A percentile compares a stretch with the other conserved stretches of the same genome.
Evolutionary conservation across 1,140 invertebrate genomes (phyloP).

Genomic region (Cheumatopsyche charites): DNA sequence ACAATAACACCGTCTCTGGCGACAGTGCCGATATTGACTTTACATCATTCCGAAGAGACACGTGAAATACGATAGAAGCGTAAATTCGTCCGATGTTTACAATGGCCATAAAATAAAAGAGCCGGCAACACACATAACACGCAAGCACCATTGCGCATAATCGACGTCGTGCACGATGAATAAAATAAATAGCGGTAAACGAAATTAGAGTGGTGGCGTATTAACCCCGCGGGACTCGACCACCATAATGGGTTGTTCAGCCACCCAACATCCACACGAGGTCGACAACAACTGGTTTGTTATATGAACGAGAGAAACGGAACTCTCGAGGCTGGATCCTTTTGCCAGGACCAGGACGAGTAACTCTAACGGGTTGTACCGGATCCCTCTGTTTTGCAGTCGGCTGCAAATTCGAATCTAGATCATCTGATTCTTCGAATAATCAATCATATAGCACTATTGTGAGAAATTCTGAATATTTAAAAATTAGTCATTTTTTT

Average conservation of each 20-base stretch:
- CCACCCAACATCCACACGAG: neutral
- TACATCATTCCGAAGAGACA: no score
- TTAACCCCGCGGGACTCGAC: conserved; percentile 13
- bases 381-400: conserved; percentile 12
- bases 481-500: no score
- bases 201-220: conserved; percentile 22
- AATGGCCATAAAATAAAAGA: no score
- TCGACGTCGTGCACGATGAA: neutral
- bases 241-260: conserved; percentile 7
- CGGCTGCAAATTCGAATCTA: neutral
- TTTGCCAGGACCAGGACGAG: conserved; percentile 26
- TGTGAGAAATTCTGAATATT: no score
- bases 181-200: conserved; percentile 27
- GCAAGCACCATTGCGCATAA: no score
- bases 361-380: conserved; percentile 27
- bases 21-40: no score
- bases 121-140: no score
- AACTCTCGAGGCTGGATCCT: conserved; percentile 22
- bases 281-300: conserved; percentile 28
- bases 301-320: conserved; percentile 15
- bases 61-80: no score
- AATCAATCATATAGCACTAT: no score
- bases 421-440: no score
- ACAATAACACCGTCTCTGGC: no score
- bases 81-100: no score